phyloP scores from a whole-genome alignment of 2,113 vertebrate species.

The Talpa occidentalis region DNA sequence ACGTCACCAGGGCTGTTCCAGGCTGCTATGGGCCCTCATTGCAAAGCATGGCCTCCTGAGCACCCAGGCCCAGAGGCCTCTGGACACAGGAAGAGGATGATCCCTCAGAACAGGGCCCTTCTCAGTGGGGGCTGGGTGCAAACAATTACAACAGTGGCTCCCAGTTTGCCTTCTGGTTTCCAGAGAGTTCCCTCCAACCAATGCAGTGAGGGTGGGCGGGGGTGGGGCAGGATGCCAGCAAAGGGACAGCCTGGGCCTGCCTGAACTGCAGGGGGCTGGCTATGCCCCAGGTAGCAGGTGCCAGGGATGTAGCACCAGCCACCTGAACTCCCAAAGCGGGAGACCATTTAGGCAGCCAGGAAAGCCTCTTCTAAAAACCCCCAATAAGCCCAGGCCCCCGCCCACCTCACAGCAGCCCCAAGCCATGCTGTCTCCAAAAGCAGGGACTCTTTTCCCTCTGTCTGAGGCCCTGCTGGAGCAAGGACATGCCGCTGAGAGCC shows the following conservation, averaged over 20 bases:
- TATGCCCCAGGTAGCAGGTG: neutral
- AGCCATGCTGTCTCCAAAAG: neutral
- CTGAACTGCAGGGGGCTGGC: rapidly evolving
- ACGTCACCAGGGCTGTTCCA: neutral
- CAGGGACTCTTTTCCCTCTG: neutral
- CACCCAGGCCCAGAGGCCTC: neutral
- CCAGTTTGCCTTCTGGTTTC: neutral
- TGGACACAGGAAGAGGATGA: neutral
- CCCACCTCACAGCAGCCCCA: neutral
- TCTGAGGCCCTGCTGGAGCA: neutral
- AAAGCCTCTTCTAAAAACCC: neutral
- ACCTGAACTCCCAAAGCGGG: neutral
- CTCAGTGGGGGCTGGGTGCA: neutral
- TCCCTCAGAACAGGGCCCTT: too few relatives aligned
- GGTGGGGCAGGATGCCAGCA: neutral
- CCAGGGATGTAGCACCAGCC: neutral
- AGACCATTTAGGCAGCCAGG: neutral
- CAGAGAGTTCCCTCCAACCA: neutral
- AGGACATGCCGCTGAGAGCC: neutral
- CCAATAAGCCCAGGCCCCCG: neutral
- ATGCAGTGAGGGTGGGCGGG: neutral
- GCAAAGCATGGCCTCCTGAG: neutral
- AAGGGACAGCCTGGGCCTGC: rapidly evolving
- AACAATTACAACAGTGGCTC: neutral
- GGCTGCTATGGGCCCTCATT: neutral